Percentiles rank a stretch among this genome's conserved stretches.
Conservation (phyloP, 2,797 vertebrate species). For the Platalea minor region DNA sequence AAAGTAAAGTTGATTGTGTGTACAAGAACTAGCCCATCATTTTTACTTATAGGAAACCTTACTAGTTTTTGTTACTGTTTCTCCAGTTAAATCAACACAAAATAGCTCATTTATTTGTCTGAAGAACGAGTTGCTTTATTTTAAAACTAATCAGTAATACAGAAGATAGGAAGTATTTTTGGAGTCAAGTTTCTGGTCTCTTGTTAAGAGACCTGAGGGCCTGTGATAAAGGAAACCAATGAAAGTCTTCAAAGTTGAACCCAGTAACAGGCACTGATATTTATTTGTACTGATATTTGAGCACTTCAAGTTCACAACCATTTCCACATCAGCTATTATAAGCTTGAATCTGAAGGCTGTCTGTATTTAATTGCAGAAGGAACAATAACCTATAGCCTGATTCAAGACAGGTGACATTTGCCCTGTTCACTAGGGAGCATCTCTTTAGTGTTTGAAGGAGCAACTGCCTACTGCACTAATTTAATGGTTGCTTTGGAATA, state of each 20-base stretch:
- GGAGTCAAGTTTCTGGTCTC: not conserved
- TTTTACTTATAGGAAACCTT: not conserved
- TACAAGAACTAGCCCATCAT: not conserved
- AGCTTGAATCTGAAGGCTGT: slow-evolving; percentile 20
- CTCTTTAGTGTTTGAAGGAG: slow-evolving; percentile 50
- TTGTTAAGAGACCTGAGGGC: not conserved
- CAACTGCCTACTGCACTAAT: slow-evolving; percentile 28
- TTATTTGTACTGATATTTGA: slow-evolving; percentile 41
- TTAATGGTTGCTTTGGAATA: slow-evolving; percentile 42
- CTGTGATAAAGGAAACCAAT: slow-evolving; percentile 43
- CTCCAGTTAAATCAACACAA: not conserved
- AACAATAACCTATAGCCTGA: slow-evolving; percentile 61
- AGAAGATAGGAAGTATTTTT: slow-evolving; percentile 1
- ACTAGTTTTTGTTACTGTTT: not conserved
- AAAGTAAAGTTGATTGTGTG: not conserved
- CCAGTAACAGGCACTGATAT: slow-evolving; percentile 1
- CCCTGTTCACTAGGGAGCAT: slow-evolving; percentile 57
- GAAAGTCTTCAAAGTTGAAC: slow-evolving; percentile 14
- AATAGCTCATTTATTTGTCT: not conserved
- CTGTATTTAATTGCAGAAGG: slow-evolving; percentile 61
- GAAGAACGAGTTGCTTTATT: slow-evolving; percentile 7
- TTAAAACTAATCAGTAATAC: slow-evolving; percentile 11
- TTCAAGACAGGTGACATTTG: slow-evolving; percentile 59
- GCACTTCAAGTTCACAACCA: not conserved
- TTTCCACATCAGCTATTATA: slow-evolving; percentile 8